Percentiles rank a stretch among this genome's conserved stretches.
These are phyloP conservation scores for Helicoverpa armigera DNA, from an alignment of 1,140 invertebrate genomes.

Conservation along the genomic window DNA sequence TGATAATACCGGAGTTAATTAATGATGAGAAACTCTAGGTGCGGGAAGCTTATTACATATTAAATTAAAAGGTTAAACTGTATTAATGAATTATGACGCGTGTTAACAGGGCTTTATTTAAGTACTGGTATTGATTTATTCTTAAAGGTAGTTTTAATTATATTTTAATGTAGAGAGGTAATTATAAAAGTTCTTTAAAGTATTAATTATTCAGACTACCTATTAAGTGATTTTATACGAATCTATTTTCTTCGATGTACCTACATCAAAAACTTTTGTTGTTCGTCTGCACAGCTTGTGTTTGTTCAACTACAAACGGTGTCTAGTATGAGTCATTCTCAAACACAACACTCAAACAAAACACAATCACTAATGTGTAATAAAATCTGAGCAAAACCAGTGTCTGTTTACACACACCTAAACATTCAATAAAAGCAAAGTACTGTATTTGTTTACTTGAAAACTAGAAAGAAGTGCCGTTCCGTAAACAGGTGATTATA, in stretches of 20 bases:
- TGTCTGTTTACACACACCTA: conserved; percentile 21
- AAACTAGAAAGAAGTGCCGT: conserved; percentile 43
- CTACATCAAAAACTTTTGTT: background rate
- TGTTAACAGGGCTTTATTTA: conserved; percentile 21
- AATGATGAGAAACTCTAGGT: conserved; percentile 24
- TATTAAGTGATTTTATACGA: background rate
- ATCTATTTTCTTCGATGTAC: background rate
- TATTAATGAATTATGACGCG: conserved; percentile 26
- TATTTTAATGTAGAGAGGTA: background rate
- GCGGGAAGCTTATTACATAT: conserved; percentile 22
- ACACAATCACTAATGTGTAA: conserved; percentile 23
- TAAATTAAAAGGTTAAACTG: conserved; percentile 38
- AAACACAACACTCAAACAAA: conserved; percentile 30
- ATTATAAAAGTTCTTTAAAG: background rate
- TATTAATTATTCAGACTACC: background rate
- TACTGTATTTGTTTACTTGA: conserved; percentile 25
- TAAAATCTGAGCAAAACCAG: conserved; percentile 21
- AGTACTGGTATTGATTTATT: conserved; percentile 23
- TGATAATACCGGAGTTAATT: conserved; percentile 35
- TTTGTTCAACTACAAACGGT: background rate
- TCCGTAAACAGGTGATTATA: conserved; percentile 69
- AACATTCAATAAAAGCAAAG: conserved; percentile 32
- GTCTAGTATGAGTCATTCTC: background rate
- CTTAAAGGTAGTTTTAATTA: background rate
- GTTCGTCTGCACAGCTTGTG: background rate